Base-by-base conservation (phyloP, 2,888 invertebrate species). In the Dicycla oo region DNA sequence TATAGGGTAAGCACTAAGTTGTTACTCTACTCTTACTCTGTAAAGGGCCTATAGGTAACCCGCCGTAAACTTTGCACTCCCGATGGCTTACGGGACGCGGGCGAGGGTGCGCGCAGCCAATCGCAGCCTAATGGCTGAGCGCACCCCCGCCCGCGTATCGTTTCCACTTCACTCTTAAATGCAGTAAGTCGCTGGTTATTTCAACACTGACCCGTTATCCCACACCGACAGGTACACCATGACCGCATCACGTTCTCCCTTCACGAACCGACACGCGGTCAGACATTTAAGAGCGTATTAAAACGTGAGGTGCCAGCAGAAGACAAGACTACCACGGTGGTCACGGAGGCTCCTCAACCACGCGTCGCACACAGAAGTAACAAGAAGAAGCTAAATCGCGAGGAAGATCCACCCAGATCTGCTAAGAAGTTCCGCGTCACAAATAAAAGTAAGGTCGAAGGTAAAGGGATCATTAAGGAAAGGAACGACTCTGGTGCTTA, bases 231-330 rank as follows among this genome's bases (percentile, higher is more conserved):
- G 95, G 93, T 95, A 78, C 95, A 95, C 72, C 95, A 94, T 83
- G 95, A 95, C 77, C 89, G 95, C 72, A 95, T 95, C 47, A 95
- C 95, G 0, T 95, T 95, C 80, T 95, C 95, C 0, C 86, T 95
- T 3, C 95, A 95, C 85, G 95, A 95, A 80, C 95, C 95, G 0
- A 89, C 92, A 0, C 90, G 95, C 6, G 95, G 94, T 0, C 95
- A 95, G 71, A 95, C 95, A 2, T 95, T 93, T 85, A 95, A 95
- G 85, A 95, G 95, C 81, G 93, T 93, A 2, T 80, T 95, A 10
- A 95, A 94, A 83, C 90, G 95, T 0, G 95, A 95, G 58, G 66
- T 87, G 3, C 69, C 68, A 0, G 66, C 57, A 0, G 92, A 93
- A 3, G 92, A 92, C 0, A 86, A 88, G 71, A 11, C 45, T 23